Percentiles rank a stretch among this genome's conserved stretches.
Conservation (phyloP, 2,113 vertebrate species). For the Nettapus auritus region DNA sequence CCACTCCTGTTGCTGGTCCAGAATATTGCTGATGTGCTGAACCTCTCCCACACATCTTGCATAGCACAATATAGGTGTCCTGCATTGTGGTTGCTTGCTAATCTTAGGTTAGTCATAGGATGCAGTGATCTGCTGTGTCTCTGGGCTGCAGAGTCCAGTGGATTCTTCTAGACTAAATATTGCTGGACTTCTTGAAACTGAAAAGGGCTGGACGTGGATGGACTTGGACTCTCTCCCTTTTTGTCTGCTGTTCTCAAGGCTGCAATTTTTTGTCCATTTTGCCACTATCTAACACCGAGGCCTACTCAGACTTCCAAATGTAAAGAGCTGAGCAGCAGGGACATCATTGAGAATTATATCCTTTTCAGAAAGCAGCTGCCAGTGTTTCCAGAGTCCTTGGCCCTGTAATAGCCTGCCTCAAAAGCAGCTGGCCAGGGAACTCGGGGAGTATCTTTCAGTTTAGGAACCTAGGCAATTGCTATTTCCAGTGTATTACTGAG, state of each 20-base stretch:
- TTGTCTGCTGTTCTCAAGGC: neutral
- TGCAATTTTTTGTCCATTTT: neutral
- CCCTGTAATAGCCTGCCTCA: neutral
- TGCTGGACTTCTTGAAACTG: neutral
- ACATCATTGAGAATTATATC: neutral
- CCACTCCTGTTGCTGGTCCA: neutral
- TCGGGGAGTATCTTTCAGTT: neutral
- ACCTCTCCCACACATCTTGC: neutral
- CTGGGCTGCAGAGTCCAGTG: neutral
- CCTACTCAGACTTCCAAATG: neutral
- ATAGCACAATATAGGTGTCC: neutral
- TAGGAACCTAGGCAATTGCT: constrained; percentile 7
- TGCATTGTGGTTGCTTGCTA: neutral
- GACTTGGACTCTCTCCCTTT: neutral
- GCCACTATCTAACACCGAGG: neutral
- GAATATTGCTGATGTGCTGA: neutral
- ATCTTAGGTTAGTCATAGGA: neutral
- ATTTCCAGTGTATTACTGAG: neutral
- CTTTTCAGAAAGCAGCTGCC: constrained; percentile 21
- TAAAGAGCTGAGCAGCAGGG: neutral
- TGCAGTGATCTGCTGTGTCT: neutral
- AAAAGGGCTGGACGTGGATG: neutral
- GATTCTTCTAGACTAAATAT: neutral
- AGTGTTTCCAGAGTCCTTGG: neutral
- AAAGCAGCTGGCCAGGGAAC: constrained; percentile 29